Conservation (phyloP, 1,140 invertebrate genomes). For the Eubasilissa regina region DNA sequence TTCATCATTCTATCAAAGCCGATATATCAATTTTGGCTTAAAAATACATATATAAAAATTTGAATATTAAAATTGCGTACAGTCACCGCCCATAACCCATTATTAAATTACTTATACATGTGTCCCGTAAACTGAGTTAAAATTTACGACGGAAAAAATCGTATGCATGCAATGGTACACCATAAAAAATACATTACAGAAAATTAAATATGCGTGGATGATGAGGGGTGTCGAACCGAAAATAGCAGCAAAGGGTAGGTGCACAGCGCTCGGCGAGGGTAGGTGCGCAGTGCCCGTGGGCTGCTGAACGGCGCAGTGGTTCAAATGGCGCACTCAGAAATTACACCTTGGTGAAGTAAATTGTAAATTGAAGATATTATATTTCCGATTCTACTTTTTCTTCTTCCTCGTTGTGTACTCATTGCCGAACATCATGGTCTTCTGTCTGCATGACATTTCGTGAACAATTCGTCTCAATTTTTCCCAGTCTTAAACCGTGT, state of each 20-base stretch:
- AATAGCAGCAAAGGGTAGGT: slow-evolving; percentile 38
- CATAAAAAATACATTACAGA: slow-evolving; percentile 51
- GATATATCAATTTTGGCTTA: slow-evolving; percentile 16
- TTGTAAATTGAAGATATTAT: too few species aligned
- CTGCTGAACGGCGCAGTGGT: too few species aligned
- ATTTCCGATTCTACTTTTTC: too few species aligned
- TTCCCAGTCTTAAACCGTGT: too few species aligned
- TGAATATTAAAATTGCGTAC: slow-evolving; percentile 37
- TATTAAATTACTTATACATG: slow-evolving; percentile 45
- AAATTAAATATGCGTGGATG: slow-evolving; percentile 55
- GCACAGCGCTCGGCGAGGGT: not conserved
- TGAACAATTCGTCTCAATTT: too few species aligned
- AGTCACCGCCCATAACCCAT: slow-evolving; percentile 32
- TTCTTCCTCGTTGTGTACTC: too few species aligned
- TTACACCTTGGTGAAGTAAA: too few species aligned
- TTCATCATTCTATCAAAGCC: slow-evolving; percentile 5
- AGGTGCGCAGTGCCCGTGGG: too few species aligned
- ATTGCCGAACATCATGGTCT: too few species aligned
- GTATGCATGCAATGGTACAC: slow-evolving; percentile 37
- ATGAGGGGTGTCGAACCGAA: slow-evolving; percentile 52
- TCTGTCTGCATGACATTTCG: too few species aligned
- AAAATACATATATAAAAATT: slow-evolving; percentile 13
- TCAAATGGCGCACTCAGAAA: too few species aligned
- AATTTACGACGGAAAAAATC: slow-evolving; percentile 28
- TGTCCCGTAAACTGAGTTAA: slow-evolving; percentile 31